Base-by-base conservation (phyloP, 2,888 invertebrate species). In the Nasonia oneida region DNA sequence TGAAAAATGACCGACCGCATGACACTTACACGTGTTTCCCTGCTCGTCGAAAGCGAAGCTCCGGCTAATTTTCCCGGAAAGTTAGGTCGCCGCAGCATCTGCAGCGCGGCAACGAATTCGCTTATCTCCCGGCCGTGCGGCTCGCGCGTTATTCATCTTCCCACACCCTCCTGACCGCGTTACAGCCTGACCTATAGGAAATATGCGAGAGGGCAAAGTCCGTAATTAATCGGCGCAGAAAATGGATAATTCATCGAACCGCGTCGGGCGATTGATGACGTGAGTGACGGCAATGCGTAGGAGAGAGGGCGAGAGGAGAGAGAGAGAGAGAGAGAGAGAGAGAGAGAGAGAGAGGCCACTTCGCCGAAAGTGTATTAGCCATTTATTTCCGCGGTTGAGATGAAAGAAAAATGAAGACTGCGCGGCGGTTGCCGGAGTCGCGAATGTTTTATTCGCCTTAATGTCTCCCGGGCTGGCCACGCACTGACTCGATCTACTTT, bases 11-110 rank as follows among this genome's bases (percentile, higher is more conserved):
- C n/a, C 29, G 29, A 64, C 47, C 78, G 64, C 84, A 37, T 61
- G 84, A 67, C 64, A 75, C 80, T 39, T 67, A 79, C 74, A 80
- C 79, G n/a, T 74, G 75, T 80, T 53, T 6, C 75, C 5, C 50
- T 5, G 4, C 1, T 29, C n/a, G 29, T 12, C 29, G 18, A 15
- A 14, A 33, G n/a, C 42, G 37, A 37, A 42, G 39, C 50, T 15
- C 67, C 37, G 53, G 53, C 75, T 84, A 84, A 84, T 84, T 84
- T 80, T 50, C 82, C 73, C 50, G 12, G 61, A 84, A 84, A 84
- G 57, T 76, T 84, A 50, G 29, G 37, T 74, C 23, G 33, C 73
- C 73, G 23, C 39, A 77, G 71, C 82, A 83, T 78, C 83, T 78
- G 83, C 83, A 18, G 71, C 71, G 61, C n/a, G 29, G 64, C 67